These are phyloP conservation scores for Hypercompe scribonia DNA, from an alignment of 2,888 invertebrate genomes.

Conservation along the genomic window DNA sequence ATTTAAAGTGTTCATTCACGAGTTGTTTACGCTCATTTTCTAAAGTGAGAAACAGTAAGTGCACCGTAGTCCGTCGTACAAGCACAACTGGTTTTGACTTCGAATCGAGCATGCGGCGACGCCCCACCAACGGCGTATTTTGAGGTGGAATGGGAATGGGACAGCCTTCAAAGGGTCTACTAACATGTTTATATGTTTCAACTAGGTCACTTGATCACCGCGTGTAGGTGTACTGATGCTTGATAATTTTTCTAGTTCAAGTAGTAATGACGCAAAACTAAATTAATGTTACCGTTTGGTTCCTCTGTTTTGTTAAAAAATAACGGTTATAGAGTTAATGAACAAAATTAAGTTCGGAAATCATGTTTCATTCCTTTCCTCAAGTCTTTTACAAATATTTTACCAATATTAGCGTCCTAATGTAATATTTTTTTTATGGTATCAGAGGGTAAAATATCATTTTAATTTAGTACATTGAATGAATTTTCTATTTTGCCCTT, in stretches of 20 bases:
- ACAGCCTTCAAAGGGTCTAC: constrained; percentile 64
- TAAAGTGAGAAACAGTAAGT: constrained; percentile 35
- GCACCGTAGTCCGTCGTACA: constrained; percentile 58
- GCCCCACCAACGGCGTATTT: constrained; percentile 62
- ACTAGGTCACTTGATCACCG: constrained; percentile 53
- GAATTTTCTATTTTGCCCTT: too few species aligned
- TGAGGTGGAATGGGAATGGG: constrained; percentile 54
- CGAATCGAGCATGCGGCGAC: constrained; percentile 56
- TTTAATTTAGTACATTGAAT: too few species aligned
- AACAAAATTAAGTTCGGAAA: not conserved
- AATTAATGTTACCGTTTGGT: not conserved
- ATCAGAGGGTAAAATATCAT: too few species aligned
- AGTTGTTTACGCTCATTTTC: constrained; percentile 48
- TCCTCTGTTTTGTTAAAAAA: not conserved
- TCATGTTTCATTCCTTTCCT: too few species aligned
- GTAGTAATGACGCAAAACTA: not conserved
- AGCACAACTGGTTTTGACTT: constrained; percentile 69
- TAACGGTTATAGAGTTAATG: not conserved
- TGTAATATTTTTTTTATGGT: too few species aligned
- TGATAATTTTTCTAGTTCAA: not conserved
- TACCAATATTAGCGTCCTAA: too few species aligned
- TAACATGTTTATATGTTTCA: constrained; percentile 53
- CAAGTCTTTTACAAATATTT: too few species aligned
- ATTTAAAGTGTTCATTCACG: constrained; percentile 62
- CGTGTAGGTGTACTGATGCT: not conserved